phyloP scores from a whole-genome alignment of 2,797 vertebrate genomes.

The Melanotaenia boesemani region DNA sequence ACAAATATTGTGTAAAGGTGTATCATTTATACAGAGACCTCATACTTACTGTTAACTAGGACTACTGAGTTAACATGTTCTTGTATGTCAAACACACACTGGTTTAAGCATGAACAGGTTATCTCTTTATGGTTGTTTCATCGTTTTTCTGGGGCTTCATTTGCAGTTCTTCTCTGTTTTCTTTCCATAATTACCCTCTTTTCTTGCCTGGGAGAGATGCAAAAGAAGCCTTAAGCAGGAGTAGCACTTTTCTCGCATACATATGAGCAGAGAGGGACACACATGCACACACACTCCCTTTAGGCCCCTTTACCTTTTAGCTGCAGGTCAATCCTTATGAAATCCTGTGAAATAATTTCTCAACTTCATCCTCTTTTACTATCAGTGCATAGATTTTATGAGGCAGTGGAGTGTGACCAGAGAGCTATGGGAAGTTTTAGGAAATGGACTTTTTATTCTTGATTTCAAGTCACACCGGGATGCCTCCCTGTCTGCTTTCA shows the following conservation, averaged over 20 bases:
- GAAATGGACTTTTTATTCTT: slow-evolving; percentile 45
- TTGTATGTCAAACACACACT: neutral
- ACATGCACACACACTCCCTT: slow-evolving; percentile 35
- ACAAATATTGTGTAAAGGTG: neutral
- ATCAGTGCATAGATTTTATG: slow-evolving; percentile 42
- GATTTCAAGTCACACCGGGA: slow-evolving; percentile 8
- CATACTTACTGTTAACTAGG: neutral
- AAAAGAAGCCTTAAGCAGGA: slow-evolving; percentile 59
- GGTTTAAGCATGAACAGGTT: slow-evolving; percentile 20
- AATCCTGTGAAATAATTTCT: slow-evolving; percentile 75
- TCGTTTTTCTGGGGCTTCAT: slow-evolving; percentile 27
- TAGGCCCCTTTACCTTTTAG: slow-evolving; percentile 57
- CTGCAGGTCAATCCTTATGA: slow-evolving; percentile 76
- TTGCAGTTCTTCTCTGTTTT: slow-evolving; percentile 17
- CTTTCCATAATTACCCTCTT: slow-evolving; percentile 21
- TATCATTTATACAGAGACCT: neutral
- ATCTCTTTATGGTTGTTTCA: slow-evolving; percentile 38
- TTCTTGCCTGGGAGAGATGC: slow-evolving; percentile 45
- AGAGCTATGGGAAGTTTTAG: slow-evolving; percentile 36
- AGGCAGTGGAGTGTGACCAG: slow-evolving; percentile 33
- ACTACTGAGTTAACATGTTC: neutral
- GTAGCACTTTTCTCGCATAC: slow-evolving; percentile 24
- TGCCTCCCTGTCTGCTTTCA: neutral
- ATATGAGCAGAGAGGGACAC: neutral
- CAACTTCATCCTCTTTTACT: slow-evolving; percentile 52